Base-by-base conservation (phyloP, 2,797 vertebrate genomes). In the Fundulus diaphanus region DNA sequence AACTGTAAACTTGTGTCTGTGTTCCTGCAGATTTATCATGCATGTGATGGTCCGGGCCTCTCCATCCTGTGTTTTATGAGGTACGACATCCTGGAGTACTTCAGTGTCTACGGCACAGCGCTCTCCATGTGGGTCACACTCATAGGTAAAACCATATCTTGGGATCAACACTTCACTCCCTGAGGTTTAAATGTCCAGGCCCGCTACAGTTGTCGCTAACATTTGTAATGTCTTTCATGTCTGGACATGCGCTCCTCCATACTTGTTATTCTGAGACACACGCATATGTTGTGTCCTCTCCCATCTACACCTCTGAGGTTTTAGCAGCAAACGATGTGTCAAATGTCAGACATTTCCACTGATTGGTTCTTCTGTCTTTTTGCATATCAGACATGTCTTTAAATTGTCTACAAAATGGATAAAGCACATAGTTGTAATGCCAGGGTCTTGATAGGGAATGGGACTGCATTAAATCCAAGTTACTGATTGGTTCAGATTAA, bases 111-210 rank as follows among this genome's bases (percentile, higher is more conserved):
- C 0, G 96, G 97, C 44, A 99, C 97, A 0, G 97, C 97, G 0
- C 92, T 99, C 68, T 99, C 98, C 79, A 99, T 99, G 95, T 99
- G 98, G 98, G 97, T 99, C 87, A 99, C 98, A 0, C 94, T 99
- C 46, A 96, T 97, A 87, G 98, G 98, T 99, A 83, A 96, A 96
- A 83, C 68, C 2, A 15, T 5, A 5, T 33, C 31, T 20, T 49
- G 44, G 27, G 33, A 12, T 2, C 5, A 52, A n/a, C n/a, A n/a
- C n/a, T 59, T 15, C 6, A 7, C 63, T 42, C 31, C 20, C 9
- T 15, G 29, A 16, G 12, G 40, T n/a, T 66, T 48, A 49, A 76
- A 44, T 24, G 33, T 20, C 7, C 73, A 0, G 72, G 31, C 51
- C 49, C 54, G 67, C 74, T 80, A 33, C 92, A 91, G 85, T 68